Evolutionary conservation across 2,888 invertebrate species (phyloP).

Genomic region (Hyposoter didymator): DNA sequence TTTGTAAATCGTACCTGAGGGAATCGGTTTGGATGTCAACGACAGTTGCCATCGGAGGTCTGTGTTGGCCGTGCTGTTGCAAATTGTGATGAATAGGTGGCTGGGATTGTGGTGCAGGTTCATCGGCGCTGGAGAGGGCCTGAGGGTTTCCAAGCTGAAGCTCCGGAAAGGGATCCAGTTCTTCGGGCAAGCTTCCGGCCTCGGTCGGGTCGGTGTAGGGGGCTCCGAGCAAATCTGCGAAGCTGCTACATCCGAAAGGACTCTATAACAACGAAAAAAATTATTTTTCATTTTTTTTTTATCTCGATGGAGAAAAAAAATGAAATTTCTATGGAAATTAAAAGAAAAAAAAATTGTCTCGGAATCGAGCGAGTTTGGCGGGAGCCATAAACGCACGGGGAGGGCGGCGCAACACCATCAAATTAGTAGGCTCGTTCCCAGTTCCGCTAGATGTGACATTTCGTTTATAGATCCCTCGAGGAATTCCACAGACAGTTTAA

Average conservation of each 20-base stretch:
- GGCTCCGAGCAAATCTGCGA: conserved; percentile 91
- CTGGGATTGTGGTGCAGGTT: conserved; percentile 80
- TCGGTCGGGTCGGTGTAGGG: conserved; percentile 89
- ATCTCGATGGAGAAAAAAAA: not conserved
- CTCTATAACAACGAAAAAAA: conserved; percentile 85
- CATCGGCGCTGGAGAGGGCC: conserved; percentile 76
- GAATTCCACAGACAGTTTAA: conserved; percentile 49
- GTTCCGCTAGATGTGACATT: conserved; percentile 81
- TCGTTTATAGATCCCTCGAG: conserved; percentile 78
- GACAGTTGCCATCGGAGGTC: conserved; percentile 73
- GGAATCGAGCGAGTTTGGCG: not conserved
- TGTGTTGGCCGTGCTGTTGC: conserved; percentile 73
- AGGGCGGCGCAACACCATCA: conserved; percentile 72
- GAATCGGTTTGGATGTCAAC: conserved; percentile 81
- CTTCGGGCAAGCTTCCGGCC: conserved; percentile 89
- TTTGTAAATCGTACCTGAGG: conserved; percentile 76
- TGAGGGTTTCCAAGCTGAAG: conserved; percentile 84
- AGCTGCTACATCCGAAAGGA: conserved; percentile 91
- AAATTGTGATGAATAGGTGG: conserved; percentile 78
- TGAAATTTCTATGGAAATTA: not conserved
- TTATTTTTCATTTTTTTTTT: not conserved
- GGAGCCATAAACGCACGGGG: not conserved
- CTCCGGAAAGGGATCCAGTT: conserved; percentile 91
- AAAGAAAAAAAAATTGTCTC: not conserved
- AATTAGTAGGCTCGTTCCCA: conserved; percentile 73